phyloP scores from a whole-genome alignment of 1,140 invertebrate genomes.

The Papilio glaucus region DNA sequence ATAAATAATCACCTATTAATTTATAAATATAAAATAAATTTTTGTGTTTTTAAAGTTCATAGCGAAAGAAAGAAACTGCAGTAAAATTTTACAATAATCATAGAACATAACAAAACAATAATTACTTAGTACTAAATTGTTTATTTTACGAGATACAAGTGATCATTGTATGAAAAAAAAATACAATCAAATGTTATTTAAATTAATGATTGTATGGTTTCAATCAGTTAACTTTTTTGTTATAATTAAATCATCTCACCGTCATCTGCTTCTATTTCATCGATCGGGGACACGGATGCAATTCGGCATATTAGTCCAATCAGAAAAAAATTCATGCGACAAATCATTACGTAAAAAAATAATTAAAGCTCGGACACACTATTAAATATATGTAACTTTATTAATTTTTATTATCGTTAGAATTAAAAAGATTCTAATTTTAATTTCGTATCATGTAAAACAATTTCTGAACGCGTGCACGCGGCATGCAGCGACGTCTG shows the following conservation, averaged over 20 bases:
- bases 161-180: too few species aligned
- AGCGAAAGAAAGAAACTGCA: too few species aligned
- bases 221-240: not conserved
- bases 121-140: too few species aligned
- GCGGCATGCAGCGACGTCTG: constrained; percentile 53
- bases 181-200: too few species aligned
- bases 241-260: constrained; percentile 57
- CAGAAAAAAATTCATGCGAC: constrained; percentile 56
- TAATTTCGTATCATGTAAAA: constrained; percentile 28
- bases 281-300: constrained; percentile 63
- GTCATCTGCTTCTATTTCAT: constrained; percentile 72
- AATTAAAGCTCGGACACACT: constrained; percentile 13
- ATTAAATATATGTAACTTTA: not conserved
- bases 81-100: too few species aligned
- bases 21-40: too few species aligned
- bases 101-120: too few species aligned
- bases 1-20: too few species aligned
- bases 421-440: not conserved
- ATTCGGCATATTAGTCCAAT: constrained; percentile 69
- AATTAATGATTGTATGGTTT: too few species aligned
- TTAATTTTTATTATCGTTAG: too few species aligned
- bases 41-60: too few species aligned
- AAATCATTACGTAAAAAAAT: constrained; percentile 56
- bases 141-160: too few species aligned
- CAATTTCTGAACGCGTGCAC: constrained; percentile 28